phyloP scores from a whole-genome alignment of 2,888 invertebrate species.

The Eupithecia pulchellata region DNA sequence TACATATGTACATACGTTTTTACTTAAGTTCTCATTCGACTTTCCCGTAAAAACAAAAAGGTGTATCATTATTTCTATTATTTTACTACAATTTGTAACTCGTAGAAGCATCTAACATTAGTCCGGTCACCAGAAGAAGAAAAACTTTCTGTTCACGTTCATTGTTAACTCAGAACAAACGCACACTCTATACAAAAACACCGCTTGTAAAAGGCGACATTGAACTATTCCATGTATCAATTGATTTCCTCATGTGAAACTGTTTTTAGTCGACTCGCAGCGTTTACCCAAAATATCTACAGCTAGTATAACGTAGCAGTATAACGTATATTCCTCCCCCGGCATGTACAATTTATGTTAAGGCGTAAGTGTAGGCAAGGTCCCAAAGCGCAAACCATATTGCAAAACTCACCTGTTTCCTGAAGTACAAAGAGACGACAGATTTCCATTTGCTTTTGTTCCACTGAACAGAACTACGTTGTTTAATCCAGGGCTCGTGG shows the following conservation, averaged over 20 bases:
- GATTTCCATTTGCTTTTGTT: slow-evolving; percentile 5
- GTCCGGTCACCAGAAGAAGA: slow-evolving; percentile 44
- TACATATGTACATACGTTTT: no score
- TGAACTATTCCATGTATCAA: slow-evolving; percentile 41
- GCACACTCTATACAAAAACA: slow-evolving; percentile 48
- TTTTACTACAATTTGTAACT: background rate
- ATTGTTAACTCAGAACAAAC: slow-evolving; percentile 53
- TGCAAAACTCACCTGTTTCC: slow-evolving; percentile 8
- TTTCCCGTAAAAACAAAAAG: background rate
- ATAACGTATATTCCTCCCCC: no score
- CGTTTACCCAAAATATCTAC: slow-evolving; percentile 18
- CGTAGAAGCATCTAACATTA: slow-evolving; percentile 33
- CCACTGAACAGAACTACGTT: slow-evolving; percentile 2
- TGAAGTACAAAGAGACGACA: background rate
- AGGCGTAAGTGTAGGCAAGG: background rate
- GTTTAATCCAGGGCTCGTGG: background rate
- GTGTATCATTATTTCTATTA: background rate
- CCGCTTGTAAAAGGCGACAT: slow-evolving; percentile 50
- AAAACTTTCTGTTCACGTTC: slow-evolving; percentile 66
- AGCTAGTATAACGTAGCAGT: background rate
- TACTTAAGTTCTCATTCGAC: background rate
- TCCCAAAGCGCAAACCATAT: background rate
- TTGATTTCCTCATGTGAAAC: slow-evolving; percentile 35
- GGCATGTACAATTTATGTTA: background rate
- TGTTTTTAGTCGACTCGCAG: slow-evolving; percentile 19